phyloP scores from a whole-genome alignment of 2,888 invertebrate species.

The Meiosimyza platycephala region DNA sequence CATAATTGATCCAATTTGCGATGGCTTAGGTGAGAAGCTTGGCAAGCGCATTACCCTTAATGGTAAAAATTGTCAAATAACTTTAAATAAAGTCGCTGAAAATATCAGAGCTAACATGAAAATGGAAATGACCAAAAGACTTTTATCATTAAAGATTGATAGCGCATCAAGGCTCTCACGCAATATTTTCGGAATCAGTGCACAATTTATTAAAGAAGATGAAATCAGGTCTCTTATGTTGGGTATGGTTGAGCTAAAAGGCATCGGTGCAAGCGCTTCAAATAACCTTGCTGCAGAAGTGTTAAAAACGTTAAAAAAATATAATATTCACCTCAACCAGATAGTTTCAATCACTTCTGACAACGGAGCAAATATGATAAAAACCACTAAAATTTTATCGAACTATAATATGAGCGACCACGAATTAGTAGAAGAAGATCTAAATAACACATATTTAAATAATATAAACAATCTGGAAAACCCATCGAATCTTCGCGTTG shows the following conservation, averaged over 20 bases:
- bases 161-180: slow-evolving; percentile 35
- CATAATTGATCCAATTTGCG: slow-evolving; percentile 36
- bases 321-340: no score
- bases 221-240: slow-evolving; percentile 39
- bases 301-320: no score
- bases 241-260: slow-evolving; percentile 41
- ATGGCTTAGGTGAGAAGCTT: not conserved
- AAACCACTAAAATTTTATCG: slow-evolving; percentile 36
- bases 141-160: no score
- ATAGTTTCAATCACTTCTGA: no score
- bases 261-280: slow-evolving; percentile 18
- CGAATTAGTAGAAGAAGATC: not conserved
- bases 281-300: slow-evolving; percentile 33
- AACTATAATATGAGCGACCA: not conserved
- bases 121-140: no score
- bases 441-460: slow-evolving; percentile 31
- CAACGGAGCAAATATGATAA: slow-evolving; percentile 40
- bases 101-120: no score
- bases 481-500: not conserved
- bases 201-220: slow-evolving; percentile 5
- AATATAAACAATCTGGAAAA: slow-evolving; percentile 11
- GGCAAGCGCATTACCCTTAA: no score
- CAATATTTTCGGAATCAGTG: slow-evolving; percentile 26
- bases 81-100: not conserved
- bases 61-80: not conserved